Base-by-base conservation (phyloP, 2,113 vertebrate species). In the Scytalopus superciliaris region DNA sequence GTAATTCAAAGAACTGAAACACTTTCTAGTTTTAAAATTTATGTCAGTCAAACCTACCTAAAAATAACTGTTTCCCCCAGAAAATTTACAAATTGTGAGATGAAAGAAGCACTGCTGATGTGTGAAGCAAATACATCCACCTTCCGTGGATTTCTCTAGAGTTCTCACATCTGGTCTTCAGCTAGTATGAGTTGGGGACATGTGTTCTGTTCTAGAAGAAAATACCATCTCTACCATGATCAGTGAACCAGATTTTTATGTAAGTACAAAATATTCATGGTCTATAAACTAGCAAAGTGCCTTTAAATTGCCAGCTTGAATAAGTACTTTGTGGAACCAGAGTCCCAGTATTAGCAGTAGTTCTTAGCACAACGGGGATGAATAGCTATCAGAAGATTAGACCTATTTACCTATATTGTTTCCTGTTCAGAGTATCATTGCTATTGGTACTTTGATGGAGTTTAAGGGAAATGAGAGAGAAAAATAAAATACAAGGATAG, bases 201-300 rank as follows among this genome's bases (percentile, higher is more conserved):
- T 1, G 3, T 24, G 7, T 11, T 90, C 33, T 55, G 2, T 72
- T 88, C 68, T 88, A 88, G 76, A 83, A 88, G 78, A 68, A 93
- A 82, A 84, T n/a, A 52, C 9, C 9, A 28, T 27, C 37, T 76
- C 25, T 53, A 80, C 70, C 21, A 86, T 35, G 50, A 77, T 33
- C 33, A 50, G 15, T 59, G 59, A 94, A 86, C 7, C 40, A 73
- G n/a, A 91, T 83, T 83, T 94, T 85, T 93, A 50, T 94, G 83
- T 62, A 90, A 89, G 35, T 67, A 59, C 42, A 91, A 89, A 89
- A 73, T 30, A 59, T 84, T 77, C 39, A 87, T 59, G 72, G n/a
- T 59, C 60, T 84, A 67, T 93, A 93, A 94, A 70, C 23, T 75
- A 74, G 4, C 18, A 74, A 87, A 89, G 52, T 78, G 70, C 42